Percentiles rank a stretch among this genome's conserved stretches.
phyloP scores from a whole-genome alignment of 2,888 invertebrate genomes.

The Plagodis dolabraria region DNA sequence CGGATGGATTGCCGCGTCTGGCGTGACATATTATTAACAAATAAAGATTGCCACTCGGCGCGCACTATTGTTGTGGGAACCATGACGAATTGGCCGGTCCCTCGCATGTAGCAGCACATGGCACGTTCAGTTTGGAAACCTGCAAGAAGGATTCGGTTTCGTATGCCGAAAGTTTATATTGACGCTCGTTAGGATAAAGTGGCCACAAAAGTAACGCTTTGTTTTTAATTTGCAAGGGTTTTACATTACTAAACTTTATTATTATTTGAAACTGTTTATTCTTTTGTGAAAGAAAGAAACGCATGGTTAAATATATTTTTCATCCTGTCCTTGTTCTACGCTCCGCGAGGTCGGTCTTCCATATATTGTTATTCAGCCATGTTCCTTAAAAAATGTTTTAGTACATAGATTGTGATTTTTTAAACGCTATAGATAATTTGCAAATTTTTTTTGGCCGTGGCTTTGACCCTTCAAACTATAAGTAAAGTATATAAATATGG shows the following conservation, averaged over 20 bases:
- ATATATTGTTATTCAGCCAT: no score
- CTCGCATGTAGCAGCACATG: conserved; percentile 62
- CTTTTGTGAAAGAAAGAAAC: neutral
- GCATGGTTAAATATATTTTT: no score
- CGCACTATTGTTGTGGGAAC: conserved; percentile 61
- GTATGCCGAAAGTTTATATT: conserved; percentile 63
- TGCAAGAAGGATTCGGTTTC: conserved; percentile 49
- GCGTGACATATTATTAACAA: conserved; percentile 76
- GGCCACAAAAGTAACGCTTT: conserved; percentile 28
- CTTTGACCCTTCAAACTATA: no score
- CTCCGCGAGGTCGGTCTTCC: no score
- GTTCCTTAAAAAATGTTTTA: no score
- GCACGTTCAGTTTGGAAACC: conserved; percentile 40
- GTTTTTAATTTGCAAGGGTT: conserved; percentile 24
- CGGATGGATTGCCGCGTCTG: conserved; percentile 67
- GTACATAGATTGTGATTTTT: no score
- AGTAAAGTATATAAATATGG: no score
- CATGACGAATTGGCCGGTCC: conserved; percentile 66
- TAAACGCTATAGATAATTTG: no score
- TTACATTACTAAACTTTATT: conserved; percentile 3
- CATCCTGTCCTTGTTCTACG: no score
- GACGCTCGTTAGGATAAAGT: conserved; percentile 64
- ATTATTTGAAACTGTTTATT: neutral
- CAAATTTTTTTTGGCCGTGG: no score
- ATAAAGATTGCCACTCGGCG: conserved; percentile 66